These are phyloP conservation scores for Morphnarchus princeps DNA, from an alignment of 2,113 vertebrate species.

Conservation along the genomic window DNA sequence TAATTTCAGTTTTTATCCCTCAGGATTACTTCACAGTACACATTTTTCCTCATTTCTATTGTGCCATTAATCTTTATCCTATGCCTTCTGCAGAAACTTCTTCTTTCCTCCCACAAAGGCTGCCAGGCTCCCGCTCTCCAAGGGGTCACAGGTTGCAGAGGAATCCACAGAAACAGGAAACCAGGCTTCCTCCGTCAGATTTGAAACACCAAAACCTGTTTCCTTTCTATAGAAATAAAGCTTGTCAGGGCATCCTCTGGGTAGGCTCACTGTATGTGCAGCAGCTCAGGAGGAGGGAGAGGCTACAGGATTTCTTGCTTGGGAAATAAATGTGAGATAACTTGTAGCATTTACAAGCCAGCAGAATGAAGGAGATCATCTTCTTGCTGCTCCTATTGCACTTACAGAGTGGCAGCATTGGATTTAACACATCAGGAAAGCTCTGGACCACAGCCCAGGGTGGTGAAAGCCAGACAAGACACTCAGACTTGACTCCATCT, in stretches of 20 bases:
- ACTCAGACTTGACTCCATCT: neutral
- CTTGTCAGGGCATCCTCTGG: neutral
- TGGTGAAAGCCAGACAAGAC: neutral
- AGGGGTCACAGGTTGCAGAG: slow-evolving; percentile 60
- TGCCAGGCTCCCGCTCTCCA: slow-evolving; percentile 13
- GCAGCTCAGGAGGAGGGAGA: neutral
- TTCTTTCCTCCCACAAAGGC: slow-evolving; percentile 8
- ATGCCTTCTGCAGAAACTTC: slow-evolving; percentile 14
- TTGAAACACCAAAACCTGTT: slow-evolving; percentile 72
- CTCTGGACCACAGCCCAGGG: neutral
- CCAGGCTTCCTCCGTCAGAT: slow-evolving; percentile 64
- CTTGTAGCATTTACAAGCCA: neutral
- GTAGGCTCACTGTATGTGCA: slow-evolving; percentile 20
- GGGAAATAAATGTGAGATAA: neutral
- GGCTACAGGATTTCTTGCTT: neutral
- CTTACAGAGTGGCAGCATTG: slow-evolving; percentile 20
- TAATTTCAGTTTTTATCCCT: slow-evolving; percentile 29
- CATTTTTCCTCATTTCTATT: slow-evolving; percentile 57
- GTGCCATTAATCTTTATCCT: slow-evolving; percentile 37
- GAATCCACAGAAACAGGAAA: slow-evolving; percentile 76
- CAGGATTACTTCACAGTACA: slow-evolving; percentile 6
- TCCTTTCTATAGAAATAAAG: slow-evolving; percentile 67
- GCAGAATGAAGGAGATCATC: slow-evolving; percentile 46
- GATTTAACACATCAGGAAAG: neutral
- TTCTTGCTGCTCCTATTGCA: slow-evolving; percentile 49